Percentiles rank a stretch among this genome's conserved stretches.
phyloP scores from a whole-genome alignment of 2,888 invertebrate genomes.

The Allacma fusca region DNA sequence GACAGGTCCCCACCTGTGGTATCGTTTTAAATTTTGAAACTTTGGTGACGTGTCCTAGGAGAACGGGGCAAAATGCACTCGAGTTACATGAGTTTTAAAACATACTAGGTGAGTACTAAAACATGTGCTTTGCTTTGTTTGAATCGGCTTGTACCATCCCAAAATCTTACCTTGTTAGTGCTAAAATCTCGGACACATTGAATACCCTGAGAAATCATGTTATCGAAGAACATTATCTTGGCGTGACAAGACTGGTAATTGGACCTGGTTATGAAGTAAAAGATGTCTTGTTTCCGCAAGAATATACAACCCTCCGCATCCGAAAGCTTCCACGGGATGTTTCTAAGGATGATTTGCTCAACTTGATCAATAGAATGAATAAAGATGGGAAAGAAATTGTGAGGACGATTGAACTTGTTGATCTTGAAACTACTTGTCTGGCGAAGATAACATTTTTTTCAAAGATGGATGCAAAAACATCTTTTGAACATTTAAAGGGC shows the following conservation, averaged over 20 bases:
- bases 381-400: background rate
- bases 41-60: too few relatives aligned
- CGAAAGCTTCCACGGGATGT: background rate
- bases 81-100: too few relatives aligned
- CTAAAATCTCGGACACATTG: background rate
- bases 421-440: background rate
- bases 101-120: too few relatives aligned
- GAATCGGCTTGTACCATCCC: too few relatives aligned
- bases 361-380: too few relatives aligned
- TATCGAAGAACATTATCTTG: conserved; percentile 42
- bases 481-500: background rate
- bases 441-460: conserved; percentile 6
- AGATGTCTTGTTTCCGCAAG: conserved; percentile 43
- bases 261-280: conserved; percentile 46
- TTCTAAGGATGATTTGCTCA: too few relatives aligned
- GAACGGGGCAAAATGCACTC: too few relatives aligned
- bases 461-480: background rate
- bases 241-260: conserved; percentile 43
- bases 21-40: too few relatives aligned
- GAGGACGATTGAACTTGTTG: background rate
- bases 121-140: too few relatives aligned
- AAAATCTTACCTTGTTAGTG: too few relatives aligned
- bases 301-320: conserved; percentile 34
- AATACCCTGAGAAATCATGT: conserved; percentile 10
- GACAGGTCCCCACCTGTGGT: too few relatives aligned